phyloP scores from a whole-genome alignment of 2,888 invertebrate genomes.

The Punctoribates punctum region DNA sequence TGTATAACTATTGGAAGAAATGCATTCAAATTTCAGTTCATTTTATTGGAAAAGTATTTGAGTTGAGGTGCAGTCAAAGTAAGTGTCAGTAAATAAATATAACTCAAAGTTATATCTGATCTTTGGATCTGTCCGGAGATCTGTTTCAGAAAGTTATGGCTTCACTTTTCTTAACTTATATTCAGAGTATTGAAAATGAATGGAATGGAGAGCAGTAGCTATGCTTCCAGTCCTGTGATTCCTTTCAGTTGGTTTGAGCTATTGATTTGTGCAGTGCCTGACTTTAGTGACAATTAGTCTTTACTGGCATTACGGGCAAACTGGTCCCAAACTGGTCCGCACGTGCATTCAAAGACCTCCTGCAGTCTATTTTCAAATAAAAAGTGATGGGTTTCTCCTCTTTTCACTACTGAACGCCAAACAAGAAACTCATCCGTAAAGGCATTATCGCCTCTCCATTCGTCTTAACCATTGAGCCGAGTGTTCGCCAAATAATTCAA shows the following conservation, averaged over 20 bases:
- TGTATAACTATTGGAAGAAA: background rate
- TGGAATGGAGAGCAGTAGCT: background rate
- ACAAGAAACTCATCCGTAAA: conserved; percentile 37
- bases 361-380: conserved; percentile 33
- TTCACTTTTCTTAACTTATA: conserved; percentile 29
- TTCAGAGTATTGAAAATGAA: background rate
- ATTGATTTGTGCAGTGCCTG: conserved; percentile 16
- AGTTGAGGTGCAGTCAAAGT: background rate
- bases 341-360: conserved; percentile 36
- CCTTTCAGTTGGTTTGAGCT: conserved; percentile 19
- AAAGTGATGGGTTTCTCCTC: conserved; percentile 30
- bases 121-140: background rate
- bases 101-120: conserved; percentile 26
- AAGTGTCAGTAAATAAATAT: conserved; percentile 22
- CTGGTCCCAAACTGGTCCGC: conserved; percentile 19
- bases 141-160: conserved; percentile 13
- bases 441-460: conserved; percentile 32
- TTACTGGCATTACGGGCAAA: background rate
- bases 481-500: conserved; percentile 20
- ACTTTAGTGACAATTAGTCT: conserved; percentile 30
- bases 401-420: conserved; percentile 1
- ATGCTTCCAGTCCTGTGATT: background rate
- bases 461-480: conserved; percentile 36
- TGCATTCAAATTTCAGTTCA: background rate
- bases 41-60: background rate